Evolutionary conservation across 1,140 invertebrate species (phyloP), one percentile per base, ranked within the genome.

Genomic region (Drosophila virilis): DNA sequence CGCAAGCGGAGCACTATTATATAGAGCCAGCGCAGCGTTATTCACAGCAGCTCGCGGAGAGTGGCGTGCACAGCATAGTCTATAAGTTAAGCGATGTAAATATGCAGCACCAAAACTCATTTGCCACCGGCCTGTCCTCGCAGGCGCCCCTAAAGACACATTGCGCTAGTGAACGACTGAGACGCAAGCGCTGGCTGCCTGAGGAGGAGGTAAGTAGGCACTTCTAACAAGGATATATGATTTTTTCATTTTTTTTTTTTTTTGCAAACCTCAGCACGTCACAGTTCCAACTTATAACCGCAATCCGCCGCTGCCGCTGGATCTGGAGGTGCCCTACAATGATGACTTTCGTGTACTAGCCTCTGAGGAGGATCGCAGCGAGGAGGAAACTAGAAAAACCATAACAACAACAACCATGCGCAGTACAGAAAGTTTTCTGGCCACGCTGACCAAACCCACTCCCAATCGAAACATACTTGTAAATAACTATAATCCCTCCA

Each of bases 11-110:
- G 74, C 96, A 97, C 65, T 96, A 96, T 93, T 97, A 97, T 92
- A 94, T 99, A 55, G 97, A 98, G 92, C 97, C 97, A 13, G 93
- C 97, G 32, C 94, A 94, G 64, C 94, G 96, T 80, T 98, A 97
- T 93, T 94, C 94, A 66, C 92, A 93, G 71, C 92, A 93, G 43
- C 91, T 94, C 77, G 93, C 93, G 8, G 92, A 93, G 38, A 68
- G 84, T 45, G 91, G 83, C 37, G 93, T 94, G 85, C 97, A 98
- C 93, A 96, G 96, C 69, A 95, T 98, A 88, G 96, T 97, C 66
- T 98, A 98, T 93, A 95, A 95, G 80, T 92, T 94, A 45, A 96
- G 96, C 32, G 97, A 98, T 92, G 97, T 98, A 42, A 93, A 94
- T 71, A 94, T 95, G 91, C 79, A 88, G 17, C 92, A 91, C 32